Evolutionary conservation across 2,113 vertebrate genomes (phyloP).

Genomic region (Cebus imitator): DNA sequence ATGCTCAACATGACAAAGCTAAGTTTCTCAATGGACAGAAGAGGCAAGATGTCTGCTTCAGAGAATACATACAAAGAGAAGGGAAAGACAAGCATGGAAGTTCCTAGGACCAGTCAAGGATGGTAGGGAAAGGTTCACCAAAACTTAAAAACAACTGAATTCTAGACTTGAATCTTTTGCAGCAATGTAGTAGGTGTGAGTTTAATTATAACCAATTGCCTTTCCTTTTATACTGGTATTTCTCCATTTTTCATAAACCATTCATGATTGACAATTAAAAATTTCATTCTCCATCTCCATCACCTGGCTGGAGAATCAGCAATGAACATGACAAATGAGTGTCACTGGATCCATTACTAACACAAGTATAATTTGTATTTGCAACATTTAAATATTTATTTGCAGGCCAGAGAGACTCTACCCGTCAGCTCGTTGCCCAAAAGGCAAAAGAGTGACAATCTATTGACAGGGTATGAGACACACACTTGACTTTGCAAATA

Average conservation of each 20-base stretch:
- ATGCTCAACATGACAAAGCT: background rate
- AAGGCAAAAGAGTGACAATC: background rate
- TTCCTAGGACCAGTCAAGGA: background rate
- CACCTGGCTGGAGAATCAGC: background rate
- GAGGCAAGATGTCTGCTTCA: background rate
- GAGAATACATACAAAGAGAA: background rate
- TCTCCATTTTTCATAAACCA: background rate
- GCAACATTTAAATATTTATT: background rate
- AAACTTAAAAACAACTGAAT: background rate
- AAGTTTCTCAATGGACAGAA: background rate
- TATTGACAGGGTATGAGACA: background rate
- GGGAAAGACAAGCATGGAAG: background rate
- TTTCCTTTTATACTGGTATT: slow-evolving; percentile 13
- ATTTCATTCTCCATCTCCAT: background rate
- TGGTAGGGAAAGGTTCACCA: background rate
- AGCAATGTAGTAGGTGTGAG: background rate
- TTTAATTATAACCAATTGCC: background rate
- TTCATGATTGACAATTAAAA: background rate
- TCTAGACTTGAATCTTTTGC: background rate
- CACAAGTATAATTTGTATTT: background rate
- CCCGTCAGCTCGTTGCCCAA: background rate
- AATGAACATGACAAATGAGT: background rate
- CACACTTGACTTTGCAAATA: background rate
- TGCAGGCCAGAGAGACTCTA: background rate
- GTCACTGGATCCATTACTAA: background rate